These are phyloP conservation scores for Hedychridium roseum DNA, from an alignment of 2,888 invertebrate species.

Conservation along the genomic window DNA sequence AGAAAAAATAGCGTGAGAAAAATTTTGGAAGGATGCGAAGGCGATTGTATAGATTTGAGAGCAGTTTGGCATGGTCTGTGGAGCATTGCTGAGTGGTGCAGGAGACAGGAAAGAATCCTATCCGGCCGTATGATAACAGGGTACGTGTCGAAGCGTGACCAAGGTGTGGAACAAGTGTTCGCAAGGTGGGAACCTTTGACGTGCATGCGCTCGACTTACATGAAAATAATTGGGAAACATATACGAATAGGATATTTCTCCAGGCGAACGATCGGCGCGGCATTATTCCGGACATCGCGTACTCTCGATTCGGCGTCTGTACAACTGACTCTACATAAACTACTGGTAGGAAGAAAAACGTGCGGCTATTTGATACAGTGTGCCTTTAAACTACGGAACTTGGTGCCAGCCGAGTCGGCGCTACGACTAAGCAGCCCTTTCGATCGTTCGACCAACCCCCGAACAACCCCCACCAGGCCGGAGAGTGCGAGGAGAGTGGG, in stretches of 20 bases:
- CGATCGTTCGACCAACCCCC: constrained; percentile 42
- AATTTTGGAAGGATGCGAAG: too few relatives aligned
- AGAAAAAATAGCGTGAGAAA: too few relatives aligned
- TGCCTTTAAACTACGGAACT: constrained; percentile 61
- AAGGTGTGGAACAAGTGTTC: background rate
- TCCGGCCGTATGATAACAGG: too few relatives aligned
- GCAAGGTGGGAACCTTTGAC: background rate
- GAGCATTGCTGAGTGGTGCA: too few relatives aligned
- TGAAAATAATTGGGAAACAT: constrained; percentile 60
- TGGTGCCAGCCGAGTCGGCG: constrained; percentile 62
- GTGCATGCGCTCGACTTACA: constrained; percentile 47
- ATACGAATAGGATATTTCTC: constrained; percentile 57
- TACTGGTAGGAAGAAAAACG: constrained; percentile 47
- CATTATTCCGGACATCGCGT: constrained; percentile 35
- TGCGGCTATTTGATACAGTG: constrained; percentile 59
- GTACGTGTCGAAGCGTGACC: background rate
- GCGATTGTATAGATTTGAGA: too few relatives aligned
- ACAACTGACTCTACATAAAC: constrained; percentile 34
- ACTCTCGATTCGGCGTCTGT: constrained; percentile 19
- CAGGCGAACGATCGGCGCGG: constrained; percentile 51
- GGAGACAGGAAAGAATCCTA: too few relatives aligned
- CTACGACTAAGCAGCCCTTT: constrained; percentile 55
- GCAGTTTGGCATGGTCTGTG: too few relatives aligned
- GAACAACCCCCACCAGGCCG: constrained; percentile 3
- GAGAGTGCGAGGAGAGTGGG: background rate